Evolutionary conservation across 2,888 invertebrate species (phyloP).

Genomic region (Trachelus iudaicus): DNA sequence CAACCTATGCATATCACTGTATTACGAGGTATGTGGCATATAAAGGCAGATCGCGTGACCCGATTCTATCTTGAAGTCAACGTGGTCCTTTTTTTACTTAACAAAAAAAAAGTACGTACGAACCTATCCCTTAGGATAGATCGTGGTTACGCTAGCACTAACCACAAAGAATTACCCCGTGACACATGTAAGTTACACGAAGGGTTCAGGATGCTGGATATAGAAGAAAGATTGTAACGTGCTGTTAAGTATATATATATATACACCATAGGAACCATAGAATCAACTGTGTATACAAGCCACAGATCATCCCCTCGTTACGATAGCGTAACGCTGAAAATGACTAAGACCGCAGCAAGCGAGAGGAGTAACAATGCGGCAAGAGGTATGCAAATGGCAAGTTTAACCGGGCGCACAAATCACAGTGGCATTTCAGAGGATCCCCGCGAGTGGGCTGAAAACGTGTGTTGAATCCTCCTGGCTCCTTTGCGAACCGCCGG

Average conservation of each 20-base stretch:
- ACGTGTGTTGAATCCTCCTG: slow-evolving; percentile 28
- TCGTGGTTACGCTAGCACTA: neutral
- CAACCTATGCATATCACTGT: too few relatives aligned
- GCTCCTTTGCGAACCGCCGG: slow-evolving; percentile 34
- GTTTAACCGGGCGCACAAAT: slow-evolving; percentile 51
- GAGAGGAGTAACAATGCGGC: slow-evolving; percentile 35
- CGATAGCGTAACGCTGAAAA: slow-evolving; percentile 17
- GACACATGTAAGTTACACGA: too few relatives aligned
- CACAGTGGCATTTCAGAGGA: slow-evolving; percentile 46
- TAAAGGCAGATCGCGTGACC: neutral
- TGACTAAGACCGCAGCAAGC: slow-evolving; percentile 24
- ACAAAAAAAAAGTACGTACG: neutral
- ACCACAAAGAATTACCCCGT: neutral
- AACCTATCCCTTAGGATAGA: neutral
- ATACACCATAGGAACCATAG: neutral
- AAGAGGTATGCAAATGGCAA: slow-evolving; percentile 47
- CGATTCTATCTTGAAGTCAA: neutral
- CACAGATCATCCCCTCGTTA: slow-evolving; percentile 6
- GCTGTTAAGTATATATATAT: too few relatives aligned
- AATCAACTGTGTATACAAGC: neutral
- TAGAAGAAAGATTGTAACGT: neutral
- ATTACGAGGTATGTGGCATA: neutral
- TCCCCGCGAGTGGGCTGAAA: slow-evolving; percentile 31
- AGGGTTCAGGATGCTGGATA: neutral
- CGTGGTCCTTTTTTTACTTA: neutral